Evolutionary conservation across 1,140 invertebrate species (phyloP).

Genomic region (Drosophila busckii): DNA sequence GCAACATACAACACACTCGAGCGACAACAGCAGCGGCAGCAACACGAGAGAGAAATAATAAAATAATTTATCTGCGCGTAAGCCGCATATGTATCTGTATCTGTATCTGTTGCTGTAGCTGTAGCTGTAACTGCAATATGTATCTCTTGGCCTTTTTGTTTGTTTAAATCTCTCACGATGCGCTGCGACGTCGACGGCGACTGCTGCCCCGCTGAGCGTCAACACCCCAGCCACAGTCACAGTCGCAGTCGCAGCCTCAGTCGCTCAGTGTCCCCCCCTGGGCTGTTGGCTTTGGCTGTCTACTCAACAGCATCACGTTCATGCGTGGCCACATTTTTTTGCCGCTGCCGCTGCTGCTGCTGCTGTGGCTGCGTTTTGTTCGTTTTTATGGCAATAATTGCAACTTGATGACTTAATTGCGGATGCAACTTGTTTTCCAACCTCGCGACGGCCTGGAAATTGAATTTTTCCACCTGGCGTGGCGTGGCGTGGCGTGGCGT

Average conservation of each 20-base stretch:
- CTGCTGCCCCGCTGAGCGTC: constrained; percentile 58
- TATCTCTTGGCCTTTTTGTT: constrained; percentile 43
- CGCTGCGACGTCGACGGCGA: constrained; percentile 13
- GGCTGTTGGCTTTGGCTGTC: constrained; percentile 14
- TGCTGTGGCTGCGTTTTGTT: constrained; percentile 65
- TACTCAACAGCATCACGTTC: constrained; percentile 59
- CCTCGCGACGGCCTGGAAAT: constrained; percentile 60
- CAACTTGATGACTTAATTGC: constrained; percentile 77
- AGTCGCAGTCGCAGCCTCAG: constrained; percentile 9
- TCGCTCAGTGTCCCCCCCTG: not conserved
- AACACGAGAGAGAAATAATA: constrained; percentile 12
- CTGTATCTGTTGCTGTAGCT: constrained; percentile 20
- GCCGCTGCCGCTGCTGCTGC: constrained; percentile 24
- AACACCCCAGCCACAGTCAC: constrained; percentile 50
- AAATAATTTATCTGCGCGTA: constrained; percentile 71
- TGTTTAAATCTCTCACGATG: constrained; percentile 58
- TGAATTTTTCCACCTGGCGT: constrained; percentile 75
- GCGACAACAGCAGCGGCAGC: not conserved
- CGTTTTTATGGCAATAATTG: constrained; percentile 77
- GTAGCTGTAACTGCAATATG: constrained; percentile 36
- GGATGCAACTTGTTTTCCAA: constrained; percentile 76
- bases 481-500: too few relatives aligned
- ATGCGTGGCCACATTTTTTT: constrained; percentile 73
- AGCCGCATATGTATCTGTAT: constrained; percentile 35
- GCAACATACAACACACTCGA: not conserved